Conservation (phyloP, 1,140 invertebrate species). For the Arctopsyche grandis region DNA sequence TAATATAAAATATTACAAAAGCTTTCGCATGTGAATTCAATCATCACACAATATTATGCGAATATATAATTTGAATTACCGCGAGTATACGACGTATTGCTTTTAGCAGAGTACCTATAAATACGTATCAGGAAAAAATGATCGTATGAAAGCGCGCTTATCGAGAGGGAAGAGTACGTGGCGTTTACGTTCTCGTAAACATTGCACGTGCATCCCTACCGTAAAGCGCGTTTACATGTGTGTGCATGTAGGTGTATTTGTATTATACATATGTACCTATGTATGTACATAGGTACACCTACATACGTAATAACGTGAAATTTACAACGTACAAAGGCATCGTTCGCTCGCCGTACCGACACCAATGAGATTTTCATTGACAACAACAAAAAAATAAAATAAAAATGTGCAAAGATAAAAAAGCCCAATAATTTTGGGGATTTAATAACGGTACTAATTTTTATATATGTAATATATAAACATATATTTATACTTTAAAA, state of each 20-base stretch:
- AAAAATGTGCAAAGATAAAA: not conserved
- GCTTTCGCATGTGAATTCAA: no score
- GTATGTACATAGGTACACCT: no score
- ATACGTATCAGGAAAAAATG: no score
- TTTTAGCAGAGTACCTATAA: no score
- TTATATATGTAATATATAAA: not conserved
- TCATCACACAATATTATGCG: no score
- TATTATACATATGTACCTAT: no score
- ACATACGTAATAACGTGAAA: not conserved
- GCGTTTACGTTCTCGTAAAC: constrained; percentile 3
- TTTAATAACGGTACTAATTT: no score
- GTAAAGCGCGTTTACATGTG: not conserved
- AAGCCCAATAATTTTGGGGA: no score
- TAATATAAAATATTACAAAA: no score
- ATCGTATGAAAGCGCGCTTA: not conserved
- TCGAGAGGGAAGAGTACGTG: not conserved
- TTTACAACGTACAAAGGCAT: constrained; percentile 23
- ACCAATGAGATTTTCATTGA: constrained; percentile 8
- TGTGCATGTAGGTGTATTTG: not conserved
- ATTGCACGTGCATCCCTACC: constrained; percentile 17
- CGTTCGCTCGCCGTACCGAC: not conserved
- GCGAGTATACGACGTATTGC: no score
- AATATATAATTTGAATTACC: no score
- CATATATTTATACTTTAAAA: not conserved
- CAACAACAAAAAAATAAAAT: not conserved